Base-by-base conservation (phyloP, 2,888 invertebrate genomes). In the Biston stratarius region DNA sequence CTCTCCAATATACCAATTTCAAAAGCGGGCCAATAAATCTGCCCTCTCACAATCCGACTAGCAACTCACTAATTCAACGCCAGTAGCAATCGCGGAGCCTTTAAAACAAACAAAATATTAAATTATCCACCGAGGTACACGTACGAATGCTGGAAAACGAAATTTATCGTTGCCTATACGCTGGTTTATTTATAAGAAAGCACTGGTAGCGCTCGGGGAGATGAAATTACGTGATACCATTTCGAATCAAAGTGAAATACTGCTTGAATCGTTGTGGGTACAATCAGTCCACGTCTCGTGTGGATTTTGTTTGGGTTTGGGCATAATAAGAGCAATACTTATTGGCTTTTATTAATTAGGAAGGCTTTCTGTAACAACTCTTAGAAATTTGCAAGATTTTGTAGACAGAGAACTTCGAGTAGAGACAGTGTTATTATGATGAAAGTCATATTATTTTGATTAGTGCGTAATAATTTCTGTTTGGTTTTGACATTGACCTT, bases 211-310 rank as follows among this genome's bases (percentile, higher is more conserved):
- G 84, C 85, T 84, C 81, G 74, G 89, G 89, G 92, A 92, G 92
- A 92, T 92, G 91, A 90, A 93, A 93, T 92, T 93, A 93, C 93
- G 93, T 93, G 93, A 93, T 93, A 92, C 91, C 89, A 93, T 93
- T 93, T 85, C 86, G 86, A 90, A 92, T 90, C 89, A 88, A 90
- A 90, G 92, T 91, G 91, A 93, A 88, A 90, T 90, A 93, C 87
- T 82, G 82, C 85, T 72, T 73, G 77, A 75, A 79, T 78, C 69
- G 72, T 75, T 77, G 79, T 72, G 79, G 76, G 78, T 70, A 78
- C 78, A 60, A 64, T 68, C 67, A 60, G 63, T 68, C 60, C 78
- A 77, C 74, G 76, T 77, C 74, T 69, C 64, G 68, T 67, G 69
- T 67, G 64, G 10, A 71, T 72, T 72, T 64, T 70, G 68, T 71